Conservation (phyloP, 37 sponge, comb jelly and placozoan genomes). For the Beroe forskalii region DNA sequence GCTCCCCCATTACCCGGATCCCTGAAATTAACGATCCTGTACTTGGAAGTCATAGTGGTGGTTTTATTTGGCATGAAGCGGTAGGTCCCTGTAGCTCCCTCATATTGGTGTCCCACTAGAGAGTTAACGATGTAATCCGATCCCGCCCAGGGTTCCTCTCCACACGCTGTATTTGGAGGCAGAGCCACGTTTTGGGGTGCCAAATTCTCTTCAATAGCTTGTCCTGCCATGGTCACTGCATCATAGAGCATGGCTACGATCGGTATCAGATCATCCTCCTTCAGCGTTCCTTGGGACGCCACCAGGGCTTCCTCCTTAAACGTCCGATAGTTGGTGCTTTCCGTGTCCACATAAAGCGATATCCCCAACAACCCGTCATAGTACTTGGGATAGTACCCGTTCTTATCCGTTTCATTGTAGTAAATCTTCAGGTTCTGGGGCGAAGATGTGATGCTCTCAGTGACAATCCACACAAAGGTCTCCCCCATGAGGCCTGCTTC, state of each 20-base stretch:
- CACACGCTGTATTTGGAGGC: neutral
- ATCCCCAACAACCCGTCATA: slow-evolving; percentile 15
- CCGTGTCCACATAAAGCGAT: slow-evolving; percentile 19
- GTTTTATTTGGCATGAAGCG: neutral
- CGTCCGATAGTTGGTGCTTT: neutral
- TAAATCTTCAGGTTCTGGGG: slow-evolving; percentile 10
- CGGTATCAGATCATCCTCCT: neutral
- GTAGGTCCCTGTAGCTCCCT: slow-evolving; percentile 24
- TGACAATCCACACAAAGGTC: slow-evolving; percentile 55
- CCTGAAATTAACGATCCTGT: slow-evolving; percentile 22
- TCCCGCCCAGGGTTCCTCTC: neutral
- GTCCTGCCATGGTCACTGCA: slow-evolving; percentile 2
- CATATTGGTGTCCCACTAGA: neutral
- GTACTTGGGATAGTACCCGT: neutral
- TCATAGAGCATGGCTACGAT: slow-evolving; percentile 12
- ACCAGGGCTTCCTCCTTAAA: neutral
- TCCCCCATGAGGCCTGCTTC: slow-evolving; percentile 12
- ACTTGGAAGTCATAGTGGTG: neutral
- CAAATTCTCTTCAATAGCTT: neutral
- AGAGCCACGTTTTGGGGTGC: neutral
- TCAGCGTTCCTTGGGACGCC: neutral
- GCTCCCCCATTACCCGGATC: neutral
- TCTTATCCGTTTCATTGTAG: neutral
- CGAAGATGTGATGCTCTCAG: slow-evolving; percentile 1
- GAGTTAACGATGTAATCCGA: neutral